These are phyloP conservation scores for Orgyia antiqua DNA, from an alignment of 2,888 invertebrate species.

Conservation along the genomic window DNA sequence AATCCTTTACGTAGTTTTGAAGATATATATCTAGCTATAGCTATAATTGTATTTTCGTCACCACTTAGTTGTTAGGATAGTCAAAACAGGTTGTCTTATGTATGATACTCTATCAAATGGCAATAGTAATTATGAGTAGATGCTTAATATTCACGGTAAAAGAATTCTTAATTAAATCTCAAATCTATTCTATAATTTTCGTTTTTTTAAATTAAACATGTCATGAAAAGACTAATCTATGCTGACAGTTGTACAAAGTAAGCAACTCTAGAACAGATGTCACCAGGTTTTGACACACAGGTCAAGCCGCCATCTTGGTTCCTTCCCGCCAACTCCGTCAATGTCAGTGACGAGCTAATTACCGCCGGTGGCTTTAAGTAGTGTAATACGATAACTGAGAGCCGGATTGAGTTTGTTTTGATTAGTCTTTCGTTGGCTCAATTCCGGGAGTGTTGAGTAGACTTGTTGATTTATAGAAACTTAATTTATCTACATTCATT, in stretches of 20 bases:
- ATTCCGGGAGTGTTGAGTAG: conserved; percentile 12
- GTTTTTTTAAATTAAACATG: no score
- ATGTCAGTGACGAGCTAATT: conserved; percentile 23
- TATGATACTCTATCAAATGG: no score
- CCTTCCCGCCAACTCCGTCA: conserved; percentile 16
- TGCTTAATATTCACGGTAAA: no score
- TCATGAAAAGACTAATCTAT: no score
- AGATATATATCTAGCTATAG: no score
- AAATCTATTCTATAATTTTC: no score
- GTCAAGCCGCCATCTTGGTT: conserved; percentile 19
- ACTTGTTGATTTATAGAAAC: neutral
- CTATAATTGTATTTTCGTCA: no score
- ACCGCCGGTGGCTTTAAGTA: conserved; percentile 18
- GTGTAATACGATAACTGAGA: conserved; percentile 24
- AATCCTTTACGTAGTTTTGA: no score
- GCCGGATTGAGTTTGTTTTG: conserved; percentile 23
- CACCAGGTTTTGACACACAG: conserved; percentile 10
- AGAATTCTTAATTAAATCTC: no score
- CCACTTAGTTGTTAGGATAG: no score
- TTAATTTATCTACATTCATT: neutral
- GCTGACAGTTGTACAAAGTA: neutral
- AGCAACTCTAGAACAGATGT: conserved; percentile 7
- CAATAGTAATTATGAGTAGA: no score
- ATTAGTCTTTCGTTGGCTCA: conserved; percentile 11
- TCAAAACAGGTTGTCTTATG: no score